Conservation (phyloP, 1,140 invertebrate genomes). For the Drosophila ambigua region DNA sequence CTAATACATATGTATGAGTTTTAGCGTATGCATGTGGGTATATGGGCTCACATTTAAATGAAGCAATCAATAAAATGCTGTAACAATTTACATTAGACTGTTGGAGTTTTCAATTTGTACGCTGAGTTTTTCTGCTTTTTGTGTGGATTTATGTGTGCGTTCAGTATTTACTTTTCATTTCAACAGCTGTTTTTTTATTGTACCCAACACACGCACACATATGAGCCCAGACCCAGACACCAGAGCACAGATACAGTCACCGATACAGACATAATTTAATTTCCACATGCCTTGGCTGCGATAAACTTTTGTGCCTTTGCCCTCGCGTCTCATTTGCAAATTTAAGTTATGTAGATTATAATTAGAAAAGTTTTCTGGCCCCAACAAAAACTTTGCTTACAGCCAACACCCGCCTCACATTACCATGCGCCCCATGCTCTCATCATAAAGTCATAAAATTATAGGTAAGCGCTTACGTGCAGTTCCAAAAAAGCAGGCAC, state of each 20-base stretch:
- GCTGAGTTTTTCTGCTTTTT: constrained; percentile 33
- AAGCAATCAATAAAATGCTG: constrained; percentile 73
- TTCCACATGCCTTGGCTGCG: constrained; percentile 67
- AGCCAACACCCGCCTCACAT: constrained; percentile 26
- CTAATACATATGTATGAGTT: not conserved
- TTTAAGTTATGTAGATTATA: constrained; percentile 82
- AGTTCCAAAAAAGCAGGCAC: constrained; percentile 41
- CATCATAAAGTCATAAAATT: constrained; percentile 78
- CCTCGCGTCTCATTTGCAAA: constrained; percentile 67
- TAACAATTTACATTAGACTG: constrained; percentile 47
- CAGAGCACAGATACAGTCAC: constrained; percentile 18
- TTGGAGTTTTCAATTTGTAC: constrained; percentile 45
- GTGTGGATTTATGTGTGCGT: constrained; percentile 5
- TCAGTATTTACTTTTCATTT: constrained; percentile 62
- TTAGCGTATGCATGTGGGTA: not conserved
- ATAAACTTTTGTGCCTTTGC: constrained; percentile 64
- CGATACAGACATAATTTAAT: constrained; percentile 66
- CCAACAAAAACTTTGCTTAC: constrained; percentile 64
- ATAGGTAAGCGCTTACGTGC: constrained; percentile 81
- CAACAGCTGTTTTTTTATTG: constrained; percentile 61
- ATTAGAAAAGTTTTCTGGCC: constrained; percentile 74
- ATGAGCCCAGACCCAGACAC: constrained; percentile 20
- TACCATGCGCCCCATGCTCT: constrained; percentile 14
- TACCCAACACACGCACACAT: not conserved
- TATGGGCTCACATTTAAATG: constrained; percentile 55